Conservation (phyloP, 2,113 vertebrate genomes). For the Zosterops japonicus region DNA sequence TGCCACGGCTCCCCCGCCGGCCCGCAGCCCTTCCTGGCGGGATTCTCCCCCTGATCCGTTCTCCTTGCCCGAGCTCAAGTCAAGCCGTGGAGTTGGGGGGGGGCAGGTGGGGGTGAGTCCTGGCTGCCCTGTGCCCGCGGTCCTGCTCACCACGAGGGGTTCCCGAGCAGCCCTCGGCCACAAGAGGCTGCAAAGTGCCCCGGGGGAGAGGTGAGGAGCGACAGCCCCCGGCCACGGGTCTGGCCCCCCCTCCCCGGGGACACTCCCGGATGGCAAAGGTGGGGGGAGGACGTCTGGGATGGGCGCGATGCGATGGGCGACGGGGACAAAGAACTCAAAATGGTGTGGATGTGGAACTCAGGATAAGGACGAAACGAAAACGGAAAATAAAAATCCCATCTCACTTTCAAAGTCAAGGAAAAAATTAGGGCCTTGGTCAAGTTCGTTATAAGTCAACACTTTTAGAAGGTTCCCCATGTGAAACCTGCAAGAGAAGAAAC, state of each 20-base stretch:
- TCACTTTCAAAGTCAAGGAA: constrained; percentile 99
- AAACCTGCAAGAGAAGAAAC: constrained; percentile 94
- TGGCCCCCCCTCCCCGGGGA: constrained; percentile 18
- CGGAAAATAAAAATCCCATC: constrained; percentile 80
- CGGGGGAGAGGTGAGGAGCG: not conserved
- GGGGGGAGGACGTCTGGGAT: constrained; percentile 3
- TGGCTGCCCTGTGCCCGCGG: not conserved
- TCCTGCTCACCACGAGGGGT: not conserved
- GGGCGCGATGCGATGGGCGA: constrained; percentile 26
- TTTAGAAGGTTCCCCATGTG: constrained; percentile 96
- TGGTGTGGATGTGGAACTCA: constrained; percentile 52
- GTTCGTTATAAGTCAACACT: constrained; percentile 93
- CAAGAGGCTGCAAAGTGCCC: not conserved
- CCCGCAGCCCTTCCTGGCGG: not conserved
- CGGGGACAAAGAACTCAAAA: constrained; percentile 45
- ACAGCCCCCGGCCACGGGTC: not conserved
- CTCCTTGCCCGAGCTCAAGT: not conserved
- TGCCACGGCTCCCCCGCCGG: not conserved
- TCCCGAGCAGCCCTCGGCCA: not conserved
- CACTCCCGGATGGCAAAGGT: not conserved
- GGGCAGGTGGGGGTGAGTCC: not conserved
- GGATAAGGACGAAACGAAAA: constrained; percentile 65
- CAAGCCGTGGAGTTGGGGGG: not conserved
- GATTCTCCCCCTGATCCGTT: not conserved
- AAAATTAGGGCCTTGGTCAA: constrained; percentile 96